These are phyloP conservation scores for Chiroxiphia lanceolata DNA, from an alignment of 2,797 vertebrate genomes.

Conservation along the genomic window DNA sequence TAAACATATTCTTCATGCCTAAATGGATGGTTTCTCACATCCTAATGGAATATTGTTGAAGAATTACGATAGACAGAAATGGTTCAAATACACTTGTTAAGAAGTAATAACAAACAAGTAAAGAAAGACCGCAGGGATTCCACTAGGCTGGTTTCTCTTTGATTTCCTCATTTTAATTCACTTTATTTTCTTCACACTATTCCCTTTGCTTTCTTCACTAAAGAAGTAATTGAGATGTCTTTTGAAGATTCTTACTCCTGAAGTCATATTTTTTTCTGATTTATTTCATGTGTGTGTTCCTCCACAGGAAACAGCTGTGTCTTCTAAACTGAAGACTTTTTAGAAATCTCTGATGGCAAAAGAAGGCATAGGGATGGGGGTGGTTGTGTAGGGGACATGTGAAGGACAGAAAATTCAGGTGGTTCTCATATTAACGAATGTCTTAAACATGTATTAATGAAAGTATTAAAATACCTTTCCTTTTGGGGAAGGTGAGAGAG, in stretches of 20 bases:
- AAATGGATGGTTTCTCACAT: conserved; percentile 17
- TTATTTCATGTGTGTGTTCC: neutral
- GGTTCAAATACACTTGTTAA: neutral
- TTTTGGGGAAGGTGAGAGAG: neutral
- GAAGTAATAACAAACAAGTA: conserved; percentile 1
- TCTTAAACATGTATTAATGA: neutral
- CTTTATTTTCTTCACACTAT: neutral
- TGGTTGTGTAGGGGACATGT: neutral
- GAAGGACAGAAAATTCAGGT: neutral
- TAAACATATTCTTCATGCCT: conserved; percentile 21
- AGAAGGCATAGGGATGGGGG: neutral
- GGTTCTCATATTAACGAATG: neutral
- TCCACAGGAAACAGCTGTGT: neutral
- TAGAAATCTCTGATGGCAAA: neutral
- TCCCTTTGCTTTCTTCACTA: neutral
- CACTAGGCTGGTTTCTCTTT: neutral
- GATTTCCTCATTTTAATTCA: conserved; percentile 20
- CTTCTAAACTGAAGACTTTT: neutral
- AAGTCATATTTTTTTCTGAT: neutral
- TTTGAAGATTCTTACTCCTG: neutral
- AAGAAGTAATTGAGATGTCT: neutral
- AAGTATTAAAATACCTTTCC: neutral
- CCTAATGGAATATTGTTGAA: conserved; percentile 6
- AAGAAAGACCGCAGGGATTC: neutral
- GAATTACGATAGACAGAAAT: neutral